Conservation (phyloP, 2,113 vertebrate genomes). For the Nibea coibor region DNA sequence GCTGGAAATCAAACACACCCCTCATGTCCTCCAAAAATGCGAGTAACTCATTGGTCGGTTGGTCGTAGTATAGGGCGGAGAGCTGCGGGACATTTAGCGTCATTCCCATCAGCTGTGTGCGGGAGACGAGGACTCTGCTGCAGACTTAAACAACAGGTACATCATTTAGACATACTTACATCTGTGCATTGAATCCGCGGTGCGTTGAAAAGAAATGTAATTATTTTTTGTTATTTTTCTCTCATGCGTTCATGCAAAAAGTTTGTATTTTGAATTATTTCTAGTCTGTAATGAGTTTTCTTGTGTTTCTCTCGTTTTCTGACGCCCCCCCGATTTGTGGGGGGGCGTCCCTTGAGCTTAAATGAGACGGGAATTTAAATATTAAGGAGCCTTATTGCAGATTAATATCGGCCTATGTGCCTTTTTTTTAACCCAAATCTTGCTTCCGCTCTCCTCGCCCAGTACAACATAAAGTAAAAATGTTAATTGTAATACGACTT, state of each 20-base stretch:
- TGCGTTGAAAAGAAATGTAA: neutral
- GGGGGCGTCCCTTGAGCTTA: neutral
- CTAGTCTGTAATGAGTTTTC: neutral
- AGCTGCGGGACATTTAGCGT: neutral
- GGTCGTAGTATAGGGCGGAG: neutral
- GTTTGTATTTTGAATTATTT: neutral
- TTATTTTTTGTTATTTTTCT: neutral
- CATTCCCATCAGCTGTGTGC: slow-evolving; percentile 62
- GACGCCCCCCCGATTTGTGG: neutral
- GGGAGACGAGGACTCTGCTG: neutral
- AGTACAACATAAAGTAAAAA: neutral
- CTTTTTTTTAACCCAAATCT: neutral
- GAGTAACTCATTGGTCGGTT: slow-evolving; percentile 42
- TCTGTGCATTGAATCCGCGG: neutral
- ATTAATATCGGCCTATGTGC: neutral
- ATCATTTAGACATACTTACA: neutral
- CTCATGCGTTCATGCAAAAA: neutral
- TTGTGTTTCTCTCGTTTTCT: neutral
- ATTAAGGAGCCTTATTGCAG: neutral
- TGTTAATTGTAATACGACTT: neutral
- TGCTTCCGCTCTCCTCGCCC: neutral
- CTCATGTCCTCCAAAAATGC: neutral
- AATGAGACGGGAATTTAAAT: neutral
- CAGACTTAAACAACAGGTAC: slow-evolving; percentile 29
- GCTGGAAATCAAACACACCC: neutral